Evolutionary conservation across 1,140 invertebrate species (phyloP).

Genomic region (Wiebesia pumilae): DNA sequence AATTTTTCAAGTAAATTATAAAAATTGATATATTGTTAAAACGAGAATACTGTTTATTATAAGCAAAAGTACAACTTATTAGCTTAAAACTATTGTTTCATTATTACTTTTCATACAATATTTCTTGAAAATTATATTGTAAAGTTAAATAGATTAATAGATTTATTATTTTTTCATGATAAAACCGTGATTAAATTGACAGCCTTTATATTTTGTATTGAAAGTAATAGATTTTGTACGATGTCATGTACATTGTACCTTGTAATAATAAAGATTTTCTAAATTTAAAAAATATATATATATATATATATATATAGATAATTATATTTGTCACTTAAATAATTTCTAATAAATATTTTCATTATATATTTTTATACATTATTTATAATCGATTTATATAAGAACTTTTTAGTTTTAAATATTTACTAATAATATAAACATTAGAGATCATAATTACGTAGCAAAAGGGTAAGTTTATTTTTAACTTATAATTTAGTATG

Average conservation of each 20-base stretch:
- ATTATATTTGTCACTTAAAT: constrained; percentile 40
- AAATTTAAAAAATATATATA: constrained; percentile 38
- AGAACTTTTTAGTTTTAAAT: neutral
- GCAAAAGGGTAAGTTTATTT: too few species aligned
- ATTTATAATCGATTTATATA: neutral
- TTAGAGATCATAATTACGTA: neutral
- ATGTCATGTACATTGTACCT: constrained; percentile 29
- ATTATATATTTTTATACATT: constrained; percentile 31
- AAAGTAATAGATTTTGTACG: constrained; percentile 36
- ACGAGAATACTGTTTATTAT: constrained; percentile 1
- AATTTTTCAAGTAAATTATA: constrained; percentile 19
- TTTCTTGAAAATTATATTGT: constrained; percentile 48
- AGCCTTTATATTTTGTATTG: constrained; percentile 39
- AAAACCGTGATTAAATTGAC: constrained; percentile 33
- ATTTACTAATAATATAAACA: neutral
- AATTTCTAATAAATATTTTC: constrained; percentile 52
- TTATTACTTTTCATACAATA: constrained; percentile 44
- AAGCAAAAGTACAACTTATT: constrained; percentile 7
- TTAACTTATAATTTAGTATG: neutral
- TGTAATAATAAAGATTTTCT: constrained; percentile 35
- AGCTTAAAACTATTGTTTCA: constrained; percentile 40
- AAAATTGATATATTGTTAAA: constrained; percentile 22
- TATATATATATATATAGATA: constrained; percentile 16
- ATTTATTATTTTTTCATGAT: constrained; percentile 45
- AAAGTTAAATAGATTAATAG: constrained; percentile 46